Percentiles rank a stretch among this genome's conserved stretches.
phyloP scores from a whole-genome alignment of 2,113 vertebrate species.

The Cardinalis cardinalis region DNA sequence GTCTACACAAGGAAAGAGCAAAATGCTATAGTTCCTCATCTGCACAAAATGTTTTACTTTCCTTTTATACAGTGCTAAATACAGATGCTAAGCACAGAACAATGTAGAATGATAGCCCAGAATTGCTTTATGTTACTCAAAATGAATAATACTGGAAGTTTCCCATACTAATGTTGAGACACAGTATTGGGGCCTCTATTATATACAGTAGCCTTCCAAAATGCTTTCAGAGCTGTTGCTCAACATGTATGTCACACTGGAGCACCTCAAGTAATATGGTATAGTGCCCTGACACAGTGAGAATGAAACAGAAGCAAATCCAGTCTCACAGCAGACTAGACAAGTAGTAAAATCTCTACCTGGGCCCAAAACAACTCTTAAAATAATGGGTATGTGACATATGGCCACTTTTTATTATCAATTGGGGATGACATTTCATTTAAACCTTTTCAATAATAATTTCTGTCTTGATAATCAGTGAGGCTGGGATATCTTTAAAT shows the following conservation, averaged over 20 bases:
- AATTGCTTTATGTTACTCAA: slow-evolving; percentile 1
- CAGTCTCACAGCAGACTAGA: neutral
- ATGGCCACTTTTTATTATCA: neutral
- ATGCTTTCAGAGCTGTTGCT: slow-evolving; percentile 37
- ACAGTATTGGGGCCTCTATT: slow-evolving; percentile 4
- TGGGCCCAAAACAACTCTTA: neutral
- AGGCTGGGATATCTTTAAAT: neutral
- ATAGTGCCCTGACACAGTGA: slow-evolving; percentile 1
- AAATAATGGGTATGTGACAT: neutral
- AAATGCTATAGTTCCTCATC: neutral
- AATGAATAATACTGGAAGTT: slow-evolving; percentile 45
- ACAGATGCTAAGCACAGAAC: slow-evolving; percentile 2
- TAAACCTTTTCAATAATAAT: neutral
- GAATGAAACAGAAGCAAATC: neutral
- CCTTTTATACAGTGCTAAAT: slow-evolving; percentile 27
- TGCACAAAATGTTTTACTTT: slow-evolving; percentile 7
- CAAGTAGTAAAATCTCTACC: neutral
- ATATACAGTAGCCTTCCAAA: slow-evolving; percentile 28
- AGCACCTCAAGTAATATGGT: slow-evolving; percentile 1
- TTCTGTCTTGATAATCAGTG: neutral
- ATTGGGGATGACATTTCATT: neutral
- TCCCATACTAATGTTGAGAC: neutral
- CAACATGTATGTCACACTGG: neutral
- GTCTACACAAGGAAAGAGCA: slow-evolving; percentile 9
- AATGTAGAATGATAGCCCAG: neutral